Percentiles rank a stretch among this genome's conserved stretches.
phyloP scores from a whole-genome alignment of 2,797 vertebrate species.

The Gadopsis bispinosus region DNA sequence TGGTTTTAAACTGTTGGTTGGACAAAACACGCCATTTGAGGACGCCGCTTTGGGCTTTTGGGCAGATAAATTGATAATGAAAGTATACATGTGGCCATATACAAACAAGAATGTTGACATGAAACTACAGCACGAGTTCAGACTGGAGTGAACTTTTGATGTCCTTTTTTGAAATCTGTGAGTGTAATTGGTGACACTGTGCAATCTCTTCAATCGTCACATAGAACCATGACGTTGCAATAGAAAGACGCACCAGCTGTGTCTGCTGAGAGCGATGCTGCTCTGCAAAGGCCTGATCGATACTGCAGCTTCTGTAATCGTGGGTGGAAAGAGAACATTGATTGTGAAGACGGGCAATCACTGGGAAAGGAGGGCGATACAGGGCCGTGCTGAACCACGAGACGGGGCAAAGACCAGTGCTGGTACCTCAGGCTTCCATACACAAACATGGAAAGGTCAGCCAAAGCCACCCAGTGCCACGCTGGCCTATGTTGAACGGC shows the following conservation, averaged over 20 bases:
- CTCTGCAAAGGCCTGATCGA: slow-evolving; percentile 42
- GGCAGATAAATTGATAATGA: not conserved
- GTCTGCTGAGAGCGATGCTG: not conserved
- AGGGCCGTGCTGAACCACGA: not conserved
- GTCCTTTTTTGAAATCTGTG: slow-evolving; percentile 3
- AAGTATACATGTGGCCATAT: not conserved
- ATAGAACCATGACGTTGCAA: not conserved
- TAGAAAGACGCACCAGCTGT: not conserved
- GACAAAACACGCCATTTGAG: not conserved
- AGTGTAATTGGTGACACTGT: not conserved
- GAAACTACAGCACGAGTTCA: not conserved
- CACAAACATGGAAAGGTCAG: slow-evolving; percentile 52
- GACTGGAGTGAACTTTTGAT: not conserved
- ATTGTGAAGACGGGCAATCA: slow-evolving; percentile 32
- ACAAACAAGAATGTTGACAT: not conserved
- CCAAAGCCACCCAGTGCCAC: slow-evolving; percentile 17
- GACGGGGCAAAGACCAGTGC: slow-evolving; percentile 26
- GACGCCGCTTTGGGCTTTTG: not conserved
- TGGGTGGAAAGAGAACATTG: slow-evolving; percentile 37
- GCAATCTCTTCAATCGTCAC: not conserved
- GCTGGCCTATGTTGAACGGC: slow-evolving; percentile 21
- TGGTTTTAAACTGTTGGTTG: not conserved
- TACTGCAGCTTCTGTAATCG: slow-evolving; percentile 47
- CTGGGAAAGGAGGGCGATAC: not conserved
- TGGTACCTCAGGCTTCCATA: slow-evolving; percentile 26